Evolutionary conservation across 2,113 vertebrate genomes (phyloP).

Genomic region (Cathartes aura): DNA sequence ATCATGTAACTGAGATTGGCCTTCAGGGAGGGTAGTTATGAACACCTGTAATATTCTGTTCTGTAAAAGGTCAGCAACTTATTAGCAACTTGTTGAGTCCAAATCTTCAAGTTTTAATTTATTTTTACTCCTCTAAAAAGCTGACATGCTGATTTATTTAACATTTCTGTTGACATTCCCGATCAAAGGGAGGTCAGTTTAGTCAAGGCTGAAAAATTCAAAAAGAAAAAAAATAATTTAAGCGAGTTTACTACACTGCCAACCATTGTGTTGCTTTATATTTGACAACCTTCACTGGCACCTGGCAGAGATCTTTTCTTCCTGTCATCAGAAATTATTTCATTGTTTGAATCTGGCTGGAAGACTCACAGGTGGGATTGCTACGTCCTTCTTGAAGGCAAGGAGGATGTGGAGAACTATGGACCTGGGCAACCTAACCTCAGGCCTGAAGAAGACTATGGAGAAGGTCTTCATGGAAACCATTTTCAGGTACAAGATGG

Average conservation of each 20-base stretch:
- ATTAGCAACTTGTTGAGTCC: background rate
- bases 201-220: conserved; percentile 1
- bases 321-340: background rate
- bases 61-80: background rate
- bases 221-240: background rate
- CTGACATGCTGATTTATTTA: background rate
- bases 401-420: background rate
- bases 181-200: background rate
- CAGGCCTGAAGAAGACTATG: background rate
- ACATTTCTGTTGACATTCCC: background rate
- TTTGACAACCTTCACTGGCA: background rate
- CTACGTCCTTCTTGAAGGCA: background rate
- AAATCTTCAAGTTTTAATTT: background rate
- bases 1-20: background rate
- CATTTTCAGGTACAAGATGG: background rate
- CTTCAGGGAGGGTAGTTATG: background rate
- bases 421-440: background rate
- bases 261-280: conserved; percentile 12
- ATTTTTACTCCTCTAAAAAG: background rate
- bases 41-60: background rate
- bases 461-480: background rate
- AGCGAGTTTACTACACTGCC: background rate
- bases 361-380: background rate
- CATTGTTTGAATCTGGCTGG: background rate
- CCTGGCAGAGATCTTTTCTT: background rate